These are phyloP conservation scores for Choloepus hoffmanni DNA, from an alignment of 2,113 vertebrate species.

Conservation along the genomic window DNA sequence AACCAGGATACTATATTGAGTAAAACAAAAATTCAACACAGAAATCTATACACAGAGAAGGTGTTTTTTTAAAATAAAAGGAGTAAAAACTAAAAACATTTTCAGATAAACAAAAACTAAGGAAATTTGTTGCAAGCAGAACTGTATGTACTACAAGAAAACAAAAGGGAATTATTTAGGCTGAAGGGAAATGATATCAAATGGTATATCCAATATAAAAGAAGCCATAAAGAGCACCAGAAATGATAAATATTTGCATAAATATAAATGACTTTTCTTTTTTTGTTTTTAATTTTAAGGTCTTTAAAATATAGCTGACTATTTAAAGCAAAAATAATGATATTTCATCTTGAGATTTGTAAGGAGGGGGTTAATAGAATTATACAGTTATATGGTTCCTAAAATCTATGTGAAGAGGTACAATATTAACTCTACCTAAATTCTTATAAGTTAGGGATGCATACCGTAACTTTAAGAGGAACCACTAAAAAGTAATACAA, in stretches of 20 bases:
- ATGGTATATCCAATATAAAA: neutral
- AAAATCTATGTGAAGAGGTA: neutral
- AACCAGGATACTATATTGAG: neutral
- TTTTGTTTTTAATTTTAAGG: conserved; percentile 3
- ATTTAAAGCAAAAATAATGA: neutral
- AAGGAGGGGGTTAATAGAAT: conserved; percentile 4
- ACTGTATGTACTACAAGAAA: neutral
- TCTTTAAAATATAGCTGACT: conserved; percentile 7
- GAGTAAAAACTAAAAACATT: conserved; percentile 9
- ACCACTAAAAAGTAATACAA: conserved; percentile 27
- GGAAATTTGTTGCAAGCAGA: neutral
- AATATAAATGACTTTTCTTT: neutral
- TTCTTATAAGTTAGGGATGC: neutral
- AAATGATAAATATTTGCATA: neutral
- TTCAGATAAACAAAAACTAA: neutral
- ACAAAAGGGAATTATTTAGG: neutral
- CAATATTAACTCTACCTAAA: neutral
- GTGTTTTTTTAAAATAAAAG: neutral
- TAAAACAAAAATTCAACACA: neutral
- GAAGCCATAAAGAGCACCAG: neutral
- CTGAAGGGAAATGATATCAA: neutral
- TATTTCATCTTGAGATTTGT: neutral
- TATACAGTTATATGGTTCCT: neutral
- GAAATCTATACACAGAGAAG: neutral
- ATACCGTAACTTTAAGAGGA: conserved; percentile 33